Evolutionary conservation across 2,113 vertebrate genomes (phyloP), one percentile per base, ranked within the genome.

Genomic region (Actinemys pallida): DNA sequence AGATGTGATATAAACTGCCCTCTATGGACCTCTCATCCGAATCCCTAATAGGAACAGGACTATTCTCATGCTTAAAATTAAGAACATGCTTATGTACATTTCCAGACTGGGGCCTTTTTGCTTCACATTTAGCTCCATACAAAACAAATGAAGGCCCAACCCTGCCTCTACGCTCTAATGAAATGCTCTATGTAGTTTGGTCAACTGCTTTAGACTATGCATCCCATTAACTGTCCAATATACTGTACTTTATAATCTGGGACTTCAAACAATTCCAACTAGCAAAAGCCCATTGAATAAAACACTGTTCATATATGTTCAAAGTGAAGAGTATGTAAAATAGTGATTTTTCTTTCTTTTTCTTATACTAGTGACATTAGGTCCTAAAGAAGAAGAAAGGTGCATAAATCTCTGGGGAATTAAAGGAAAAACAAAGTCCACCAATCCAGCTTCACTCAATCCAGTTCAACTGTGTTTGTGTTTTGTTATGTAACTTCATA

Each of bases 41-140:
- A 39, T 83, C 49, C 57, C 39, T 3, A 1, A 24, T 17, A 81
- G 83, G 19, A 76, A 86, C 1, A 4, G 31, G 27, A 11, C 31
- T 79, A n/a, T 1, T 90, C 56, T 50, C 81, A 31, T 85, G 29
- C 24, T 87, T 89, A 8, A 20, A 17, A 35, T 12, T 5, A 45
- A 52, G 19, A 8, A 19, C n/a, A 35, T 56, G 7, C 11, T 13
- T 86, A 56, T 1, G 12, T 69, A 56, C 56, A 54, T 57, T 6
- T 13, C 76, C 81, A 45, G 56, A 57, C 0, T 0, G 22, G 22
- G 91, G 17, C 1, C 45, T 50, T 65, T 85, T 20, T 4, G 82
- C 6, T 3, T 75, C 9, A 27, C 17, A 14, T 53, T 39, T 65
- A 65, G 14, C 13, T 65, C 31, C 14, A 16, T 35, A 35, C 7